Conservation (phyloP, 2,113 vertebrate genomes). For the Alectura lathami region DNA sequence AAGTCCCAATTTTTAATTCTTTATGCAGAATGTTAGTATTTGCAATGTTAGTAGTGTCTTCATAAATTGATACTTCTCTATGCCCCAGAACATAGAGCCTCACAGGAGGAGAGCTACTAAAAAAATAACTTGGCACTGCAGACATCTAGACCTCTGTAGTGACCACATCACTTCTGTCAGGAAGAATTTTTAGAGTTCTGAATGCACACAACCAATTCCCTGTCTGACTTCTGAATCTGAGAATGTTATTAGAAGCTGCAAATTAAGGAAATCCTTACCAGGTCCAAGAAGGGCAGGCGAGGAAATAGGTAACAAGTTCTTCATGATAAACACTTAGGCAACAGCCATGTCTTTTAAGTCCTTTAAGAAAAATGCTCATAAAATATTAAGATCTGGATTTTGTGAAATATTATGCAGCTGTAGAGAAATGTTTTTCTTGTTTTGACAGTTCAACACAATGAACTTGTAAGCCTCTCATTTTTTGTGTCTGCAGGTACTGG, state of each 20-base stretch:
- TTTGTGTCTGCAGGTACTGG: not conserved
- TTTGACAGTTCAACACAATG: not conserved
- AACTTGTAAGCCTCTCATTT: not conserved
- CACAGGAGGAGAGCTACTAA: not conserved
- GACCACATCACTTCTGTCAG: not conserved
- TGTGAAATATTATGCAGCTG: not conserved
- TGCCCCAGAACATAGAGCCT: not conserved
- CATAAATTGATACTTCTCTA: not conserved
- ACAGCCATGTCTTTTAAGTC: not conserved
- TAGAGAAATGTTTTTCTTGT: not conserved
- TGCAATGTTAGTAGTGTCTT: not conserved
- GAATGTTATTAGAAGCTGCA: fast-evolving
- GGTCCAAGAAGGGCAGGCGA: not conserved
- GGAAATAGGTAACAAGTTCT: not conserved
- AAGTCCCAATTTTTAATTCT: not conserved
- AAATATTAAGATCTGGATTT: not conserved
- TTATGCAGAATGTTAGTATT: not conserved
- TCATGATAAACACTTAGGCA: not conserved
- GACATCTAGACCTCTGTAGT: not conserved
- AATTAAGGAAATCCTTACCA: not conserved
- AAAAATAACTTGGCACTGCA: not conserved
- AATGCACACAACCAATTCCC: not conserved
- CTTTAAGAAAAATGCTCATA: not conserved
- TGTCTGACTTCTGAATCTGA: not conserved
- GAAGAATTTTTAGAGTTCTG: not conserved